A percentile compares a stretch with the other conserved stretches of the same genome.
phyloP scores from a whole-genome alignment of 2,888 invertebrate species.

The Reticulitermes lucifugus region DNA sequence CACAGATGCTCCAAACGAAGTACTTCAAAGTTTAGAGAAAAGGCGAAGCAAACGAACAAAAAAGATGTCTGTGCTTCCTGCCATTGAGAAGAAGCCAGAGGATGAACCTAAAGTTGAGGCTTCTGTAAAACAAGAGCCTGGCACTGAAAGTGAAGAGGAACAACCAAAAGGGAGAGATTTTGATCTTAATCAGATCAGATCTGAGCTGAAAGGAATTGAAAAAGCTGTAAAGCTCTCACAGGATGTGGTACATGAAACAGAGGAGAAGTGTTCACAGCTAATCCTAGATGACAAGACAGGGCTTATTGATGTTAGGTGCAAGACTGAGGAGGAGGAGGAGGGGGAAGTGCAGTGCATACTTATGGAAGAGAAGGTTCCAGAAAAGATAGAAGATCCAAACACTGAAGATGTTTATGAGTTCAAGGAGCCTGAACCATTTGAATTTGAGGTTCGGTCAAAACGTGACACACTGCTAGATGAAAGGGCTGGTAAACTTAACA shows the following conservation, averaged over 20 bases:
- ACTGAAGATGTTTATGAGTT: conserved; percentile 84
- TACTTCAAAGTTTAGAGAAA: conserved; percentile 20
- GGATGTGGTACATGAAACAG: conserved; percentile 36
- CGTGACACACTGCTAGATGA: conserved; percentile 36
- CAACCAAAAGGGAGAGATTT: conserved; percentile 78
- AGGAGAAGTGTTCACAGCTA: conserved; percentile 34
- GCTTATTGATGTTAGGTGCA: conserved; percentile 28
- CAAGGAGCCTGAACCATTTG: conserved; percentile 90
- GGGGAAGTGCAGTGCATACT: conserved; percentile 48
- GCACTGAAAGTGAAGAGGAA: conserved; percentile 66
- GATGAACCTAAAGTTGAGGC: conserved; percentile 25
- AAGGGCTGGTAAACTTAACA: conserved; percentile 19
- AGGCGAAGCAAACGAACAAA: conserved; percentile 53
- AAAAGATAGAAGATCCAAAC: conserved; percentile 53
- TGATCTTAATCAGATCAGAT: conserved; percentile 86
- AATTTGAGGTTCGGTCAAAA: conserved; percentile 75
- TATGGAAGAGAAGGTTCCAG: conserved; percentile 55
- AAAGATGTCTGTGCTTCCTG: background rate
- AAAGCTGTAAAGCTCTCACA: conserved; percentile 62
- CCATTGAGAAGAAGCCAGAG: conserved; percentile 24
- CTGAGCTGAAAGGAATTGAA: conserved; percentile 84
- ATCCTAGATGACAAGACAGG: conserved; percentile 49
- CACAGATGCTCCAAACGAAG: conserved; percentile 41
- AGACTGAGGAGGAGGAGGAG: conserved; percentile 45
- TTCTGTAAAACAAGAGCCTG: conserved; percentile 20